Evolutionary conservation across 2,113 vertebrate genomes (phyloP).

Genomic region (Stegostoma tigrinum): DNA sequence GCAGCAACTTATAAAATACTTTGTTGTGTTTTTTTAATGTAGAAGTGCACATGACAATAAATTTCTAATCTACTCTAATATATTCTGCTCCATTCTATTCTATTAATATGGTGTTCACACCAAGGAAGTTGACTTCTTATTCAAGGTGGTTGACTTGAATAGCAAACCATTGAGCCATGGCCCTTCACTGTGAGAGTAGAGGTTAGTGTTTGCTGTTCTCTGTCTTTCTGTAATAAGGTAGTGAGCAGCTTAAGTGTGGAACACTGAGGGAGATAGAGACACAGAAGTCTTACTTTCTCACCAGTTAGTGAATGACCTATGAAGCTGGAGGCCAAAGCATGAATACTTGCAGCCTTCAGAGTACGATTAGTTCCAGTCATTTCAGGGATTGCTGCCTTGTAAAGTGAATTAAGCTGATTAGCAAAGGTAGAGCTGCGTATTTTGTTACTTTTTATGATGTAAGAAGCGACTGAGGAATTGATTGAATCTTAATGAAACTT

Average conservation of each 20-base stretch:
- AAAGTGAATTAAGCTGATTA: background rate
- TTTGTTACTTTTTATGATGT: background rate
- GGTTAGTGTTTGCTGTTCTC: background rate
- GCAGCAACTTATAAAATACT: too few species aligned
- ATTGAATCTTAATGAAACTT: constrained; percentile 5
- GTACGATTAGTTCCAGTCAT: constrained; percentile 4
- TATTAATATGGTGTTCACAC: background rate
- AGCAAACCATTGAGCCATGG: background rate
- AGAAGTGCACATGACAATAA: too few species aligned
- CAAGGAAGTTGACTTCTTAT: background rate
- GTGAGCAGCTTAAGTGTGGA: too few species aligned
- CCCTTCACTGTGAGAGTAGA: background rate
- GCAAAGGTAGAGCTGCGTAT: background rate
- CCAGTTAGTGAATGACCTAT: background rate
- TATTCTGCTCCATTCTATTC: too few species aligned
- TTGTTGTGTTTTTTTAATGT: too few species aligned
- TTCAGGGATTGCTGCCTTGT: background rate
- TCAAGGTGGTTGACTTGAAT: background rate
- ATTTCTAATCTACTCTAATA: too few species aligned
- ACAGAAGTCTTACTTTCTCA: background rate
- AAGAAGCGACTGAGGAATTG: background rate
- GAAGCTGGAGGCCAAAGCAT: background rate
- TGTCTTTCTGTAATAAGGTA: background rate
- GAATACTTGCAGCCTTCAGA: background rate
- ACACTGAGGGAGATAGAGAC: background rate